Evolutionary conservation across 2,888 invertebrate genomes (phyloP).

Genomic region (Pammene fasciana): DNA sequence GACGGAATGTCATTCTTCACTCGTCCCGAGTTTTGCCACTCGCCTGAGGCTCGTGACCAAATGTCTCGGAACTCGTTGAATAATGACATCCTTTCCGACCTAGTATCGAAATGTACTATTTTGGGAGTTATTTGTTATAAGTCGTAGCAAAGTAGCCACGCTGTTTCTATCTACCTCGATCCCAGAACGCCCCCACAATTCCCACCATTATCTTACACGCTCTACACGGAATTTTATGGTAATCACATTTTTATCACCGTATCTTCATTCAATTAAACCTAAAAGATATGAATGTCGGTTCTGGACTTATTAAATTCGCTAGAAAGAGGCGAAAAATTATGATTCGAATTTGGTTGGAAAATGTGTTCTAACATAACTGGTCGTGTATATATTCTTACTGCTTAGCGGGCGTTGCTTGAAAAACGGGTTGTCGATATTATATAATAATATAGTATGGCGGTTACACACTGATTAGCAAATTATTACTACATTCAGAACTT

Average conservation of each 20-base stretch:
- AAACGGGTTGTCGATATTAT: no score
- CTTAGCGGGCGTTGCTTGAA: background rate
- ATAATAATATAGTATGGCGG: no score
- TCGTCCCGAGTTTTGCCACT: no score
- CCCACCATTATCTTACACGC: conserved; percentile 49
- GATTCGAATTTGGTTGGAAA: conserved; percentile 29
- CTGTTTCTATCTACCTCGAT: conserved; percentile 4
- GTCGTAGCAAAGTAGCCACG: background rate
- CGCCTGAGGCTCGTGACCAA: no score
- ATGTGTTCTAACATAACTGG: conserved; percentile 23
- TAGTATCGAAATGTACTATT: no score
- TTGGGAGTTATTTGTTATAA: no score
- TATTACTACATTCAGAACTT: no score
- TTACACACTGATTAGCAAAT: no score
- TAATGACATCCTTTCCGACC: no score
- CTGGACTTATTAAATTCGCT: conserved; percentile 26
- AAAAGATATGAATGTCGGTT: conserved; percentile 46
- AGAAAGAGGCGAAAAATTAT: conserved; percentile 34
- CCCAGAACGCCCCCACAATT: conserved; percentile 21
- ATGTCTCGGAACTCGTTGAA: no score
- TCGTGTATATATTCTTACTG: background rate
- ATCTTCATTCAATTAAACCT: conserved; percentile 73
- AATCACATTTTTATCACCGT: conserved; percentile 75
- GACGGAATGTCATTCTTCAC: no score
- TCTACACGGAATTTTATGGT: conserved; percentile 74